Evolutionary conservation across 1,140 invertebrate species (phyloP).

Genomic region (Marisa cornuarietis): DNA sequence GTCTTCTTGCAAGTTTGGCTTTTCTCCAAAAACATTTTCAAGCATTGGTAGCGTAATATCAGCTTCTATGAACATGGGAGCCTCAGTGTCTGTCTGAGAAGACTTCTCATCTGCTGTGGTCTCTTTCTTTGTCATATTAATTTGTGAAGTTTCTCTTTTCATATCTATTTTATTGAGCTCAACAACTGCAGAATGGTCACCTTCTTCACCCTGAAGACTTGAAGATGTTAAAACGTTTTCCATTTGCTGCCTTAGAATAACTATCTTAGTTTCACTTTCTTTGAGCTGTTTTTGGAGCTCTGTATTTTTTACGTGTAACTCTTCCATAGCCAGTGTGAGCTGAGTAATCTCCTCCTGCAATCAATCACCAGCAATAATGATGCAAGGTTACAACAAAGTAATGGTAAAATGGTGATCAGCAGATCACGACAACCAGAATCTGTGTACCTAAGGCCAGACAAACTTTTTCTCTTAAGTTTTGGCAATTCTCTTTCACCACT

Average conservation of each 20-base stretch:
- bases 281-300: constrained; percentile 29
- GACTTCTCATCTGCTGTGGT: background rate
- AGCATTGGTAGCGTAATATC: too few relatives aligned
- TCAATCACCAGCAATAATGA: background rate
- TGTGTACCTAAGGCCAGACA: too few relatives aligned
- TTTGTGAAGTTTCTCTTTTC: background rate
- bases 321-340: constrained; percentile 15
- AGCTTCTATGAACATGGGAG: too few relatives aligned
- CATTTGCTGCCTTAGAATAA: constrained; percentile 27
- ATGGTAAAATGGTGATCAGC: too few relatives aligned
- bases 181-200: background rate
- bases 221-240: constrained; percentile 20
- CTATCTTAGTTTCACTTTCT: constrained; percentile 30
- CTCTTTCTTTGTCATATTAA: background rate
- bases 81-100: background rate
- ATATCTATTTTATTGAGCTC: background rate
- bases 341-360: constrained; percentile 34
- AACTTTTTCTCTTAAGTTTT: too few relatives aligned
- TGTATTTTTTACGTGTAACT: constrained; percentile 25
- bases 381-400: background rate
- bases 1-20: background rate
- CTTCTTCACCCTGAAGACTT: background rate
- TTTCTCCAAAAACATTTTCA: background rate
- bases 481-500: too few relatives aligned
- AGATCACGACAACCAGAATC: too few relatives aligned